A percentile compares a stretch with the other conserved stretches of the same genome.
Conservation (phyloP, 2,797 vertebrate genomes). For the Sebastes variabilis region DNA sequence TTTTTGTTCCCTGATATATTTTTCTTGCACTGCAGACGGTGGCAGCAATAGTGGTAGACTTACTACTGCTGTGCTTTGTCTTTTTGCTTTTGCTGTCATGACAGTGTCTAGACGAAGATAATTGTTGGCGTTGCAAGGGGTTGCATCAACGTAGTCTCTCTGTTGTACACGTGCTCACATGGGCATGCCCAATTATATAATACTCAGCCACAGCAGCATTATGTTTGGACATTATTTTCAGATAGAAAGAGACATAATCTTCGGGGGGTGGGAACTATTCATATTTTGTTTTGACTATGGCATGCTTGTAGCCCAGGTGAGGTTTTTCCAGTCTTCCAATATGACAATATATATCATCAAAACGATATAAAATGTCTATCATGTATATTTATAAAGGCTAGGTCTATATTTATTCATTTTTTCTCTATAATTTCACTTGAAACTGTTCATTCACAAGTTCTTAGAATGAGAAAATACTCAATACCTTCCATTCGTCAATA, state of each 20-base stretch:
- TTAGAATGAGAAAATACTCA: too few relatives aligned
- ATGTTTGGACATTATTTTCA: not conserved
- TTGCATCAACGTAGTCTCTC: slow-evolving; percentile 60
- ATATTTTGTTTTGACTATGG: not conserved
- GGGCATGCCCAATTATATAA: not conserved
- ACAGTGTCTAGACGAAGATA: slow-evolving; percentile 41
- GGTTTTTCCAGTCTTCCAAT: too few relatives aligned
- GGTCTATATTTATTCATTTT: too few relatives aligned
- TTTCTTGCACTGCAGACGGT: not conserved
- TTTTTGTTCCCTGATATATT: not conserved
- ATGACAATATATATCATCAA: too few relatives aligned
- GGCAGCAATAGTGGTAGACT: not conserved
- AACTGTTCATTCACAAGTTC: too few relatives aligned
- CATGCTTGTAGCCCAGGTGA: not conserved
- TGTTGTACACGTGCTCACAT: slow-evolving; percentile 5
- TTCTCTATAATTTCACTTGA: too few relatives aligned
- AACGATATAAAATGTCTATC: too few relatives aligned
- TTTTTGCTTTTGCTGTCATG: slow-evolving; percentile 31
- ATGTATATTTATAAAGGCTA: too few relatives aligned
- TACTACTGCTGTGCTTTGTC: not conserved
- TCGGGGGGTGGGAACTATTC: not conserved
- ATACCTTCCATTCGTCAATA: too few relatives aligned
- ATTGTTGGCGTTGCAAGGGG: slow-evolving; percentile 50
- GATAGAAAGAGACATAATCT: not conserved
- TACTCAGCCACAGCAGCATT: not conserved